Evolutionary conservation across 2,113 vertebrate species (phyloP), one percentile per base, ranked within the genome.

Genomic region (Pomatostomus ruficeps): DNA sequence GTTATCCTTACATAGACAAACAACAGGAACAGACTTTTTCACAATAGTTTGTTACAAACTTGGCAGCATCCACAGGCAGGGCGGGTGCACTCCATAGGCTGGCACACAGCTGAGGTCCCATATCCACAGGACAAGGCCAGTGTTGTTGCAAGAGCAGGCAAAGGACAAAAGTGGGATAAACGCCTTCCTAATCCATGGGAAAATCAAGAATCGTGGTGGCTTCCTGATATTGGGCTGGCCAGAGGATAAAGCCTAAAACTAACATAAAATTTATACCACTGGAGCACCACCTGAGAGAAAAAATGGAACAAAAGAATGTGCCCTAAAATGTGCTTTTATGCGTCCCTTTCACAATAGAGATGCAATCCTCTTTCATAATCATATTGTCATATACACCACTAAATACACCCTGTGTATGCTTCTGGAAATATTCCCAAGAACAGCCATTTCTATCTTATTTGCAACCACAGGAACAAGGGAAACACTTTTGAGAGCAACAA

Each of bases 71-170:
- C 11, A 10, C 10, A 0, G 16, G 81, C 12, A 52, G 22, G 46
- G 31, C 31, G 76, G 59, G 20, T 14, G n/a, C 11, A 5, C 17
- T 23, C 46, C 5, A 1, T 1, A 38, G 19, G 4, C 0, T 10
- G 48, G 26, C 38, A 57, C 59, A 46, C 14, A 12, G 1, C 1
- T 33, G 36, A 23, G 59, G 29, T 49, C 55, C 36, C 6, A 0
- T 1, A 19, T 17, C 31, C 43, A 57, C 36, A 9, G 1, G 0
- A 42, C 24, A 61, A 4, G 8, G 43, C 20, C 4, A 0, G 3
- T 35, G 13, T 2, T 12, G 2, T 24, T n/a, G 28, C n/a, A 70
- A 70, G 28, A 36, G 42, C 13, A 58, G 14, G 23, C 0, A 0
- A 84, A 66, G 2, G 1, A n/a, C 12, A 35, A 25, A 70, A 62